These are phyloP conservation scores for Lateolabrax maculatus DNA, from an alignment of 2,797 vertebrate genomes.

Conservation along the genomic window DNA sequence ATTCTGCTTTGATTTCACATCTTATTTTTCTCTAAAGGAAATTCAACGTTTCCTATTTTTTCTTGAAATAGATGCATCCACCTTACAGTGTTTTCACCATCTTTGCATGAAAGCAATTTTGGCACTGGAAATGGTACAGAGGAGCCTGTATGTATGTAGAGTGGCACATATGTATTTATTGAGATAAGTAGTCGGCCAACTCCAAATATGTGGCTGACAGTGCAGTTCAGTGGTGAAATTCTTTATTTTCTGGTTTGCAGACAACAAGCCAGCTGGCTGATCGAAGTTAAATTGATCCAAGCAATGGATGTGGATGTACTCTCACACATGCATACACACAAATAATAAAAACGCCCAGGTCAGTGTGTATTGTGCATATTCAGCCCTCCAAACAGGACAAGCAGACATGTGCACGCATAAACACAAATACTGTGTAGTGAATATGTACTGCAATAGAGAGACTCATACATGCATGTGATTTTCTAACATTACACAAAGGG, in stretches of 20 bases:
- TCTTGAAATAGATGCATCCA: background rate
- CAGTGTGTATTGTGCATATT: background rate
- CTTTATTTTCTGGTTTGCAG: conserved; percentile 14
- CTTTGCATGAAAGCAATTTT: conserved; percentile 47
- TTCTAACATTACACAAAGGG: background rate
- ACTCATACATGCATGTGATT: background rate
- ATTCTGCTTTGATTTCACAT: conserved; percentile 12
- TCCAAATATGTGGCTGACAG: background rate
- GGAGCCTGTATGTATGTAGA: background rate
- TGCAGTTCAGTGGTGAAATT: background rate
- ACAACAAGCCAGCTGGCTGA: conserved; percentile 10
- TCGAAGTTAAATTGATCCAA: conserved; percentile 1
- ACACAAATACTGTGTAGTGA: background rate
- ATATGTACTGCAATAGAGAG: too few relatives aligned
- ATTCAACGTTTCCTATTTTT: background rate
- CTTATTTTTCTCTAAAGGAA: background rate
- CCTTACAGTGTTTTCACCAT: conserved; percentile 6
- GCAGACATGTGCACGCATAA: background rate
- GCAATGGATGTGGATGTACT: background rate
- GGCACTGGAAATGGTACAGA: background rate
- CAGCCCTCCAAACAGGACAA: background rate
- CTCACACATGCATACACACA: background rate
- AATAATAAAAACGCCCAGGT: background rate
- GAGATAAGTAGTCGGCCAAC: conserved; percentile 6
- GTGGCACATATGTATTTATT: background rate